Base-by-base conservation (phyloP, 2,113 vertebrate species). In the Delphinus delphis region DNA sequence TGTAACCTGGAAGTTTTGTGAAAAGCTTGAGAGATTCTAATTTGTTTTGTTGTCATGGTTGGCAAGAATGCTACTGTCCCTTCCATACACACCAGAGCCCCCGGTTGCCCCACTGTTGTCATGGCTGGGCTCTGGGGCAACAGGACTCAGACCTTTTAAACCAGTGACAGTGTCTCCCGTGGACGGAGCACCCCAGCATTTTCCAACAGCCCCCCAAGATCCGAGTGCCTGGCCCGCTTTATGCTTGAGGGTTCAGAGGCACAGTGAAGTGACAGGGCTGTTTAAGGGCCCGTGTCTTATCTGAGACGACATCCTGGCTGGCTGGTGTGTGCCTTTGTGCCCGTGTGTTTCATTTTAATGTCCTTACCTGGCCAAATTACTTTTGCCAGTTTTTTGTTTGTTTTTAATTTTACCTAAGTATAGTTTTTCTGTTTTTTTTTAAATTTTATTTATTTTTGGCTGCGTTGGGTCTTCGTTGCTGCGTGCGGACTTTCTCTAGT, bases 31-130 rank as follows among this genome's bases (percentile, higher is more conserved):
- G 18, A 74, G 63, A 28, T 21, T 47, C 77, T 15, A 9, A 10
- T 47, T 81, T 8, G 2, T 50, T 44, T n/a, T 58, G 65, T 26
- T 84, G 63, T 47, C 9, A 13, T 26, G 62, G 17, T 50, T 44
- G 23, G n/a, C 82, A n/a, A 50, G 55, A 21, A 83, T 11, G 25
- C 70, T 41, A 25, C 87, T 62, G 31, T 41, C 28, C 23, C n/a
- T 26, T 67, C 4, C n/a, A 28, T 11, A 33, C 2, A 23, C 3
- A 31, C 14, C 31, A 2, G 1, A n/a, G 13, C 15, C 31, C 11
- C 65, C 26, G 5, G 21, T 26, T 60, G 11, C 25, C 53, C 86
- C 36, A 25, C n/a, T 5, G 4, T 38, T 13, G 14, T n/a, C 23
- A 17, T 33, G 73, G 10, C 65, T 3, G 25, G 73, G 25, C 12